Evolutionary conservation across 1,140 invertebrate genomes (phyloP), one percentile per base, ranked within the genome.

Genomic region (Bombus superbus): DNA sequence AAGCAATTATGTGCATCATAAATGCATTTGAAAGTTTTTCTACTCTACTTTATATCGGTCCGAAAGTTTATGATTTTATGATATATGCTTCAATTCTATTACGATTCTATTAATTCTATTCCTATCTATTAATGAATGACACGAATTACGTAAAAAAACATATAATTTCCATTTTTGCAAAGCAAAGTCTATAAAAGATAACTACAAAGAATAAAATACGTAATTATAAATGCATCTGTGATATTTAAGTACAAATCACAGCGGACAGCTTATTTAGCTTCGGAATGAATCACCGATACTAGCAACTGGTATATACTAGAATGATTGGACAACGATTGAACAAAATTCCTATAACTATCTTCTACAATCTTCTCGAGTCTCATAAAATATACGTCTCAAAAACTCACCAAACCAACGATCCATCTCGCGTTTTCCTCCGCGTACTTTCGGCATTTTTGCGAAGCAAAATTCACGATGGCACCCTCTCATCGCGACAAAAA

Each of bases 401-500:
- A 25, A 59, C 75, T 84, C 53, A 84, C 82, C 75, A 18, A 44
- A 57, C 9, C 9, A 2, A n/a, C 1, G 13, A 44, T 76, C 64
- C 81, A 83, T 83, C 18, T 11, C n/a, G 25, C 59, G 15, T 9
- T 32, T 42, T 22, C 11, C 9, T 71, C 6, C 25, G 1, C 2
- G 1, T 25, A 42, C 9, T 28, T 10, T 38, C 10, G 15, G 68
- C 71, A 81, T 85, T 75, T 44, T 75, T 18, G 25, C 25, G 57
- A 32, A 86, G 83, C n/a, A 32, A n/a, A 72, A 78, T 66, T 66
- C 79, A 66, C 81, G 4, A 28, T 73, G 82, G 62, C 53, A 62
- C 66, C n/a, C 71, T 76, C 69, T 66, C 71, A 78, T 86, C 86
- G 66, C 80, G 64, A 81, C 62, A 73, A 81, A 84, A 86, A 90